Evolutionary conservation across 1,140 invertebrate species (phyloP).

Genomic region (Pogonomyrmex barbatus): DNA sequence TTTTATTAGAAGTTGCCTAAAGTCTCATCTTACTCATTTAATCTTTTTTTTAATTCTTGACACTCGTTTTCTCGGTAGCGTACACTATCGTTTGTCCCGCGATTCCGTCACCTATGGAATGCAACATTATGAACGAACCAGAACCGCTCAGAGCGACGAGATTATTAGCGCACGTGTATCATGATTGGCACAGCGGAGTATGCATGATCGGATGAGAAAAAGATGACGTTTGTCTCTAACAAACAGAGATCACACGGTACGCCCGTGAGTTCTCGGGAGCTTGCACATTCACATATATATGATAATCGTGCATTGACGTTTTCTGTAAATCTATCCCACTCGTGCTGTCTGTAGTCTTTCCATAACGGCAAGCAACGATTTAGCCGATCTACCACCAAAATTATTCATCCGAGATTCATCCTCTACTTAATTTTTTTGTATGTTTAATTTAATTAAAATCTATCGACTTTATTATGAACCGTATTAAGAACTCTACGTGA

Average conservation of each 20-base stretch:
- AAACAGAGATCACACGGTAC: slow-evolving; percentile 40
- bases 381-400: slow-evolving; percentile 65
- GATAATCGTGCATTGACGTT: slow-evolving; percentile 74
- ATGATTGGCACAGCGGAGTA: slow-evolving; percentile 22
- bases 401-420: background rate
- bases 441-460: slow-evolving; percentile 12
- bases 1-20: background rate
- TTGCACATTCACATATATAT: slow-evolving; percentile 76
- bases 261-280: slow-evolving; percentile 67
- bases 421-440: background rate
- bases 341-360: slow-evolving; percentile 68
- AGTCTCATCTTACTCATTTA: slow-evolving; percentile 27
- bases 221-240: slow-evolving; percentile 2
- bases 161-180: slow-evolving; percentile 27
- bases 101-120: slow-evolving; percentile 52
- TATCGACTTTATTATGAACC: background rate
- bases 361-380: slow-evolving; percentile 51
- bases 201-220: slow-evolving; percentile 37
- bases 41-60: slow-evolving; percentile 25
- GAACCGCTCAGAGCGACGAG: slow-evolving; percentile 46
- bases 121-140: slow-evolving; percentile 45
- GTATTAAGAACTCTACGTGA: background rate
- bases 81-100: slow-evolving; percentile 19
- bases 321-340: slow-evolving; percentile 64
- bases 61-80: slow-evolving; percentile 30